Evolutionary conservation across 1,140 invertebrate species (phyloP), one percentile per base, ranked within the genome.

Genomic region (Palaemon carinicauda): DNA sequence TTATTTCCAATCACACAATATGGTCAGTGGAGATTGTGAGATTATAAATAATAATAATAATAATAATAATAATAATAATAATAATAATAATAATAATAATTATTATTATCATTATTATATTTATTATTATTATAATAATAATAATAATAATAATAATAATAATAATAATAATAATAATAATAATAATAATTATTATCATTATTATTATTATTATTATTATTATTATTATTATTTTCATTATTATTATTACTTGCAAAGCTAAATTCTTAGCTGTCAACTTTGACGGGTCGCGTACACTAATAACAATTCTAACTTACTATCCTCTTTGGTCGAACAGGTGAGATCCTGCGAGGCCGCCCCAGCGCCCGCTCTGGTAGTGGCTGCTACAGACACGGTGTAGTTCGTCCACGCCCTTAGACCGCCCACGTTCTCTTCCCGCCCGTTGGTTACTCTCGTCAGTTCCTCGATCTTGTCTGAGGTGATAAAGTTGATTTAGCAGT

Each of bases 321-420:
- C 92, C 87, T 93, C 91, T 19, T 90, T 88, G 2, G 92, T 93
- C 52, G 88, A 90, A 56, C 92, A 91, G 89, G 91, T 92, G 60
- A 92, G 89, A 3, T 92, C 90, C n/a, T 88, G 87, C 86, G 92
- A 92, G 33, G 91, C 87, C 50, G 92, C 91, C 24, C 92, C 92
- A 69, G 92, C 92, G 14, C 92, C 92, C 80, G 91, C 92, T 71
- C 91, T 89, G 15, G 92, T 93, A 84, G 90, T 92, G 31, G 92
- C 92, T 71, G 92, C 88, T 2, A 93, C 92, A 88, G 92, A 90
- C 33, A 93, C 90, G 79, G 91, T 92, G 90, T 93, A 93, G 90
- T 93, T 93, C 69, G 92, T 92, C 89, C 90, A 92, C 78, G 91
- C 91, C 80, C 91, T 88, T 10, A 93, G 90, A 41, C 89, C 90